Evolutionary conservation across 2,797 vertebrate genomes (phyloP).

Genomic region (Delichon dasypus): DNA sequence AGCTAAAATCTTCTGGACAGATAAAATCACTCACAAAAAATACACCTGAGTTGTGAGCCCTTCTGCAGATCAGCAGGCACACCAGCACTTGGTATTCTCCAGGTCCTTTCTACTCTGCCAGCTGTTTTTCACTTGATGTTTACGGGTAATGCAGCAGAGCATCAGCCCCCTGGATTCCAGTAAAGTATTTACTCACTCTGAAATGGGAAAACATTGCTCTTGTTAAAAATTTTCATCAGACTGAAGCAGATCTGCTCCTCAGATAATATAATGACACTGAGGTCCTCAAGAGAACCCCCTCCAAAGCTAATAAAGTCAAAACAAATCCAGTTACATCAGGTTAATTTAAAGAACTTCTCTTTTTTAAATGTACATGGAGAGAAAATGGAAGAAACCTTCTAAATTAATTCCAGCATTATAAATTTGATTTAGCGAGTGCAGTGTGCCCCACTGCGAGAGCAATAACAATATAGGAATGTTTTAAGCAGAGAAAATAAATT

Average conservation of each 20-base stretch:
- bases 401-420: slow-evolving; percentile 56
- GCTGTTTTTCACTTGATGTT: neutral
- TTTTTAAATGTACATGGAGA: slow-evolving; percentile 21
- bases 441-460: slow-evolving; percentile 30
- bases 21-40: neutral
- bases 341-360: slow-evolving; percentile 60
- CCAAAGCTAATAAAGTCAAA: slow-evolving; percentile 57
- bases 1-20: neutral
- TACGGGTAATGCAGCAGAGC: neutral
- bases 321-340: slow-evolving; percentile 60
- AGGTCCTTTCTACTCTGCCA: neutral
- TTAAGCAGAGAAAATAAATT: slow-evolving; percentile 37
- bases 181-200: slow-evolving; percentile 27
- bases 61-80: neutral
- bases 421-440: slow-evolving; percentile 44
- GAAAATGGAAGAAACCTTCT: slow-evolving; percentile 29
- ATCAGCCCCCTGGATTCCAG: neutral
- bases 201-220: slow-evolving; percentile 36
- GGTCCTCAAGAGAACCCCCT: slow-evolving; percentile 43
- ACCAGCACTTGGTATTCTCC: neutral
- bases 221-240: slow-evolving; percentile 51
- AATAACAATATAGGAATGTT: slow-evolving; percentile 18
- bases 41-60: neutral
- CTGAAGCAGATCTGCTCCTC: slow-evolving; percentile 38
- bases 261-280: slow-evolving; percentile 44